A percentile compares a stretch with the other conserved stretches of the same genome.
phyloP scores from a whole-genome alignment of 2,888 invertebrate species.

The Archaeoteleia sp. region DNA sequence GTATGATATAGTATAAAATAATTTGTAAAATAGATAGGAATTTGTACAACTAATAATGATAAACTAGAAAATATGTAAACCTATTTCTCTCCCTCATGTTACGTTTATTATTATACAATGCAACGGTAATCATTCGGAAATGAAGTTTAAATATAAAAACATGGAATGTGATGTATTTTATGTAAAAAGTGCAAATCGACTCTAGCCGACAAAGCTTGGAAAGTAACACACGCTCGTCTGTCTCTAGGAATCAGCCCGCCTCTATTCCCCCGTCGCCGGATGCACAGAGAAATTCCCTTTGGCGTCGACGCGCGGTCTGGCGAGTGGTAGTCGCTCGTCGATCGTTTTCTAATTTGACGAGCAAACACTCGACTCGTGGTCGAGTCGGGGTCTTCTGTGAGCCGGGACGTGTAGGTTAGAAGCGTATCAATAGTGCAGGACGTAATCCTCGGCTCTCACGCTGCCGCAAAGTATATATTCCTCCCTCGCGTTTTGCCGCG shows the following conservation, averaged over 20 bases:
- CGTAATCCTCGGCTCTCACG: constrained; percentile 37
- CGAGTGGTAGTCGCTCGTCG: constrained; percentile 65
- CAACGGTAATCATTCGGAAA: too few species aligned
- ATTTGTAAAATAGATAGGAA: too few species aligned
- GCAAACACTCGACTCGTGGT: constrained; percentile 66
- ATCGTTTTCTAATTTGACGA: constrained; percentile 73
- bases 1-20: too few species aligned
- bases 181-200: constrained; percentile 25
- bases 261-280: constrained; percentile 23
- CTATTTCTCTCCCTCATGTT: too few species aligned
- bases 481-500: constrained; percentile 16
- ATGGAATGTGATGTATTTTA: constrained; percentile 4
- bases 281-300: constrained; percentile 58
- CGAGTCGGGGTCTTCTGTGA: constrained; percentile 29
- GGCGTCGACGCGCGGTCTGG: constrained; percentile 58
- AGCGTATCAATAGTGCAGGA: constrained; percentile 43
- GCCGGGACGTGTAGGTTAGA: constrained; percentile 30
- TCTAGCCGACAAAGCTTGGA: constrained; percentile 26
- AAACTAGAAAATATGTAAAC: too few species aligned
- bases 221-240: constrained; percentile 15
- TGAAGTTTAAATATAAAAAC: background rate
- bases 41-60: too few species aligned
- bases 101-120: too few species aligned
- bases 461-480: constrained; percentile 21
- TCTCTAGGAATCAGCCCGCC: constrained; percentile 23